A percentile compares a stretch with the other conserved stretches of the same genome.
phyloP scores from a whole-genome alignment of 2,888 invertebrate species.

The Apocheima hispidaria region DNA sequence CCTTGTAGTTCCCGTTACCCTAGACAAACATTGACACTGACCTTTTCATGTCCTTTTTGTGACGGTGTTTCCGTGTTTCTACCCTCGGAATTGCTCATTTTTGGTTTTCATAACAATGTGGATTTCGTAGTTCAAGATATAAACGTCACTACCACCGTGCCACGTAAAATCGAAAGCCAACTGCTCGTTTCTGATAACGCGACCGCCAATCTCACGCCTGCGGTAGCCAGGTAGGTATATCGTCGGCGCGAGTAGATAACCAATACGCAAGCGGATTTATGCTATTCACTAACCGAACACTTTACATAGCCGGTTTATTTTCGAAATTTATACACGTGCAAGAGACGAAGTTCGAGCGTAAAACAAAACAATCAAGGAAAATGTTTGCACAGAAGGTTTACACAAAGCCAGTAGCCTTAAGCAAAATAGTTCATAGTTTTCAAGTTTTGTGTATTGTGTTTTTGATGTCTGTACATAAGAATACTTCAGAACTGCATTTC shows the following conservation, averaged over 20 bases:
- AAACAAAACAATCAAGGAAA: slow-evolving; percentile 26
- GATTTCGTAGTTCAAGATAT: slow-evolving; percentile 11
- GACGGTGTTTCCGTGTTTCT: slow-evolving; percentile 48
- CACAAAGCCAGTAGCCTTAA: not conserved
- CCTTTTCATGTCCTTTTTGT: slow-evolving; percentile 57
- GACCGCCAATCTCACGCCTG: slow-evolving; percentile 49
- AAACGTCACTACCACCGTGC: slow-evolving; percentile 78
- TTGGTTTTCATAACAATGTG: slow-evolving; percentile 35
- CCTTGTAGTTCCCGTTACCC: not conserved
- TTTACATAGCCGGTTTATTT: slow-evolving; percentile 62
- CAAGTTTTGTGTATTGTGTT: too few species aligned
- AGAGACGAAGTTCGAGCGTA: slow-evolving; percentile 25
- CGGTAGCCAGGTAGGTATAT: slow-evolving; percentile 45
- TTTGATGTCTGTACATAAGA: too few species aligned
- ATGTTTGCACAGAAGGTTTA: slow-evolving; percentile 33
- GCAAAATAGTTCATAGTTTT: not conserved
- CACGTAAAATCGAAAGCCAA: slow-evolving; percentile 73
- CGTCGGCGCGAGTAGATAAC: slow-evolving; percentile 56
- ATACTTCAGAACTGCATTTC: too few species aligned
- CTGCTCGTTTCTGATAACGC: slow-evolving; percentile 70
- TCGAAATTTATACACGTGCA: slow-evolving; percentile 52
- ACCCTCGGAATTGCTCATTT: slow-evolving; percentile 61
- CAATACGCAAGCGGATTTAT: slow-evolving; percentile 30
- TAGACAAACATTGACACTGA: slow-evolving; percentile 48
- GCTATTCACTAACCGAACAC: slow-evolving; percentile 41